These are phyloP conservation scores for Synanthedon formicaeformis DNA, from an alignment of 2,888 invertebrate species.

Conservation along the genomic window DNA sequence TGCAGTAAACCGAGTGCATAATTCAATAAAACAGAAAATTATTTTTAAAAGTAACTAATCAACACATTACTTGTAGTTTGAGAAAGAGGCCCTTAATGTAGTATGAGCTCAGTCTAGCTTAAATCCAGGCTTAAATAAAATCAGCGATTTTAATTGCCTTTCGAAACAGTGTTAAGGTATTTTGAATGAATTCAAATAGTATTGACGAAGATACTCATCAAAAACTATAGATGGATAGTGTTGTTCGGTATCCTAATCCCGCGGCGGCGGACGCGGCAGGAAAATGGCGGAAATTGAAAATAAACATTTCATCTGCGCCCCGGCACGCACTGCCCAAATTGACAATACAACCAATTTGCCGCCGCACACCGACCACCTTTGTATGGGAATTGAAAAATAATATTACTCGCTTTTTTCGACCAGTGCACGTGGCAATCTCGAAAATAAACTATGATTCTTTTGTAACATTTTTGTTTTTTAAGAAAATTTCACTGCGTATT, in stretches of 20 bases:
- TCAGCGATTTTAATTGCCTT: too few relatives aligned
- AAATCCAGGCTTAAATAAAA: too few relatives aligned
- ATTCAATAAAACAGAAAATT: too few relatives aligned
- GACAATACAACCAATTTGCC: constrained; percentile 70
- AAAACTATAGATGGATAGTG: constrained; percentile 32
- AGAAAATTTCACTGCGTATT: background rate
- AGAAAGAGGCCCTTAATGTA: too few relatives aligned
- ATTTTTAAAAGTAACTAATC: too few relatives aligned
- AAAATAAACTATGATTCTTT: constrained; percentile 57
- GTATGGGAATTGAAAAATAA: constrained; percentile 71
- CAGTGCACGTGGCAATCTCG: constrained; percentile 51
- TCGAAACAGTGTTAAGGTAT: too few relatives aligned
- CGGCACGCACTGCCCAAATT: constrained; percentile 70
- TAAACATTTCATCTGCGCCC: constrained; percentile 68
- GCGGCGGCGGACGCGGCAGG: constrained; percentile 52
- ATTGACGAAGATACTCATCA: background rate
- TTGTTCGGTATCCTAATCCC: constrained; percentile 56
- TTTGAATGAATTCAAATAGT: too few relatives aligned
- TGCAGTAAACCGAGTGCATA: too few relatives aligned
- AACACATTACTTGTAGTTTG: too few relatives aligned
- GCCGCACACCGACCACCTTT: constrained; percentile 66
- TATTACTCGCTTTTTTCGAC: constrained; percentile 61
- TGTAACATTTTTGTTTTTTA: constrained; percentile 4
- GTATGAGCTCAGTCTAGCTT: too few relatives aligned
- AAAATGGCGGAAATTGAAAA: constrained; percentile 70